Percentiles rank a stretch among this genome's conserved stretches.
These are phyloP conservation scores for Cyanoliseus patagonus DNA, from an alignment of 2,113 vertebrate genomes.

Conservation along the genomic window DNA sequence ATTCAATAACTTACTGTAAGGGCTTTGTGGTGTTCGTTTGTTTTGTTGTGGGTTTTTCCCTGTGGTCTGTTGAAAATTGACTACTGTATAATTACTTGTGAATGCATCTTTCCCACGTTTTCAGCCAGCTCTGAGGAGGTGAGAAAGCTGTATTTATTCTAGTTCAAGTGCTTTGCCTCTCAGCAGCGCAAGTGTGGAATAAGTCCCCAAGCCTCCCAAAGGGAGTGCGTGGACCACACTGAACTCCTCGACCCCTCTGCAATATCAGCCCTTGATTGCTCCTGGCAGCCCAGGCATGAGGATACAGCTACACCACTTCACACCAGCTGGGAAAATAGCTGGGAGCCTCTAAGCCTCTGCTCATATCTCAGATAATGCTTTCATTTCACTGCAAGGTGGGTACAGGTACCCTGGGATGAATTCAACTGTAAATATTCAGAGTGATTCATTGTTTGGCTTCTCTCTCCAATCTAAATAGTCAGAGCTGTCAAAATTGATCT, in stretches of 20 bases:
- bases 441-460: constrained; percentile 68
- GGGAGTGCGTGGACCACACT: not conserved
- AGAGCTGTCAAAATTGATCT: constrained; percentile 68
- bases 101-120: not conserved
- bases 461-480: constrained; percentile 63
- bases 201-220: not conserved
- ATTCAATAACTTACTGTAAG: not conserved
- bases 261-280: not conserved
- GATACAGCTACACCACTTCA: not conserved
- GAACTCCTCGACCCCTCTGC: not conserved
- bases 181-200: not conserved
- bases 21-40: not conserved
- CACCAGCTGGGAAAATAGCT: not conserved
- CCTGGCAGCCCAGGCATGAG: not conserved
- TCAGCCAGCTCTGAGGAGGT: not conserved
- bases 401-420: constrained; percentile 58
- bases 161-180: not conserved
- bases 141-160: not conserved
- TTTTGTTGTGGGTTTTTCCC: not conserved
- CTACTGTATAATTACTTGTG: not conserved
- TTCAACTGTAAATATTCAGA: constrained; percentile 68
- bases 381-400: constrained; percentile 35
- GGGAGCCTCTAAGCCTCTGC: not conserved
- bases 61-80: not conserved
- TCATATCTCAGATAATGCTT: not conserved